Conservation (phyloP, 2,797 vertebrate genomes). For the Mycteria americana region DNA sequence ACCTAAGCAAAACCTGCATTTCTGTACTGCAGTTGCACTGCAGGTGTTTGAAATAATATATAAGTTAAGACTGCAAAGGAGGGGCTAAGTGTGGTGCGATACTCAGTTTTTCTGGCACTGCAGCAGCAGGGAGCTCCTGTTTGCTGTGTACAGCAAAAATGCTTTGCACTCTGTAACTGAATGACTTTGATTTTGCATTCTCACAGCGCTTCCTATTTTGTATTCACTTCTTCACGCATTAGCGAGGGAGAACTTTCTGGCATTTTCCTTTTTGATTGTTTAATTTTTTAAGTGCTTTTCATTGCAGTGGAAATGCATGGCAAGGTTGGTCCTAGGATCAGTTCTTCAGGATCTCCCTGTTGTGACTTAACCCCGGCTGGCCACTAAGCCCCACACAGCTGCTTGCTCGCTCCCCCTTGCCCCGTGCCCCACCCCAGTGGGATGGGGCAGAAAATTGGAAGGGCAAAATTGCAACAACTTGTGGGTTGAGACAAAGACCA, state of each 20-base stretch:
- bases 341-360: not conserved
- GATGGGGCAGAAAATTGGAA: not conserved
- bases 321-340: not conserved
- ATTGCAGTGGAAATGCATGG: accelerated
- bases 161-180: accelerated
- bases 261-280: accelerated
- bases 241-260: not conserved
- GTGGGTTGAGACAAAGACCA: not conserved
- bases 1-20: not conserved
- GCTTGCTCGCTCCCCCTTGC: accelerated
- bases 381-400: not conserved
- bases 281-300: not conserved
- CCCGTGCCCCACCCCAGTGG: accelerated
- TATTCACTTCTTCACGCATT: accelerated
- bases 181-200: not conserved
- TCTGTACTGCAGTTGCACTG: not conserved
- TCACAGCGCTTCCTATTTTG: not conserved
- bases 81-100: accelerated
- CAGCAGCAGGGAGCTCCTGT: not conserved
- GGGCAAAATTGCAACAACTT: not conserved
- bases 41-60: not conserved
- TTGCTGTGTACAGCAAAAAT: not conserved
- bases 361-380: accelerated
- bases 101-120: not conserved
- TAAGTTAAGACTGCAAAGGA: not conserved